These are phyloP conservation scores for Catharus ustulatus DNA, from an alignment of 2,797 vertebrate species.

Conservation along the genomic window DNA sequence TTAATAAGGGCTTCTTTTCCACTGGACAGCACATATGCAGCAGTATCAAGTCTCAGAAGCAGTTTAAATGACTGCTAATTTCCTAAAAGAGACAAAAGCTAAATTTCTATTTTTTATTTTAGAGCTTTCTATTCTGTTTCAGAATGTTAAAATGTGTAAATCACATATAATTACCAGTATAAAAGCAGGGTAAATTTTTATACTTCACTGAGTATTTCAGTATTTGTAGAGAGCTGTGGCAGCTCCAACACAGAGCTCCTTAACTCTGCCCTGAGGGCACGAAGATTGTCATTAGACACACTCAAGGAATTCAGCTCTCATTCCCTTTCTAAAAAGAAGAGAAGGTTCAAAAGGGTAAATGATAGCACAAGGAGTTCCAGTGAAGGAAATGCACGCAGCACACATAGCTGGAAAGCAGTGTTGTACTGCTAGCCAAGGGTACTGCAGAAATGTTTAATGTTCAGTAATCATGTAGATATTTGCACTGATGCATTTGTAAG, in stretches of 20 bases:
- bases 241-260: not conserved
- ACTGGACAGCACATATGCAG: not conserved
- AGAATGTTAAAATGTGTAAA: constrained; percentile 5
- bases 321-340: not conserved
- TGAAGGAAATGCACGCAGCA: not conserved
- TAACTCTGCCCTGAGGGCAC: not conserved
- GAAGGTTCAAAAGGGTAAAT: not conserved
- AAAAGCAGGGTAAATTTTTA: not conserved
- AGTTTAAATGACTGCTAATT: not conserved
- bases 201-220: not conserved
- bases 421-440: not conserved
- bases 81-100: not conserved
- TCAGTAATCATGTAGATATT: not conserved
- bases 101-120: not conserved
- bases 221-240: not conserved
- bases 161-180: not conserved
- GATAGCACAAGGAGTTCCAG: not conserved
- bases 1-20: not conserved
- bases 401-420: not conserved
- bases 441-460: not conserved
- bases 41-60: not conserved
- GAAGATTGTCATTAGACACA: not conserved
- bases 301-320: not conserved
- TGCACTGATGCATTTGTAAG: not conserved
- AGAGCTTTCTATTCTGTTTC: not conserved